Base-by-base conservation (phyloP, 1,140 invertebrate species). In the Drosophila nannoptera region DNA sequence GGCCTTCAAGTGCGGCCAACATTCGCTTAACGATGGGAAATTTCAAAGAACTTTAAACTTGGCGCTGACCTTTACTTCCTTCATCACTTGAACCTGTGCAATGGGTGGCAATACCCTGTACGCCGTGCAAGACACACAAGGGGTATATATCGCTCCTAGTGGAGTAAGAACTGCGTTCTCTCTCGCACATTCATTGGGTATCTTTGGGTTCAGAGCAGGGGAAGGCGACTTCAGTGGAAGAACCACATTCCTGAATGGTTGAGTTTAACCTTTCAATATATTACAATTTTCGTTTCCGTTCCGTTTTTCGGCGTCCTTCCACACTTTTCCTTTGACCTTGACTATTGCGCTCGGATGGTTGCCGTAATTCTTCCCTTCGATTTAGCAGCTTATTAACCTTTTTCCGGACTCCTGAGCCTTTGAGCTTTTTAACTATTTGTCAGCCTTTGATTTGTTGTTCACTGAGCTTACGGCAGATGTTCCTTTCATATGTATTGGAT, bases 291-390 rank as follows among this genome's bases (percentile, higher is more conserved):
- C 14, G 6, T 43, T 48, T 16, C 11, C 32, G 11, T n/a, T 7
- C n/a, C 40, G 14, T 6, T 48, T 16, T 46, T 36, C 33, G 6
- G 4, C 4, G 14, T 14, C 43, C 11, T n/a, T 35, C 45, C 33
- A 9, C 8, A 33, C 12, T 12, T 60, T 53, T 46, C 16, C 8
- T 31, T 43, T 43, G 38, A 38, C 64, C 55, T 67, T 67, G 55
- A 65, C 12, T 9, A 9, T 49, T 31, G 14, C 7, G 3, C 14
- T 16, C 40, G 11, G 40, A 40, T 32, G 38, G 40, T 42, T 50
- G 8, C 36, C 56, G 35, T 50, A 22, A 22, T 52, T n/a, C 12
- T 49, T 36, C 7, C 33, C 7, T 11, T 42, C 9, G 32, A 49
- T 58, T 50, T 48, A 7, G 16, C 38, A 7, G n/a, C 5, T 63